Evolutionary conservation across 2,113 vertebrate species (phyloP).

Genomic region (Mirounga angustirostris): DNA sequence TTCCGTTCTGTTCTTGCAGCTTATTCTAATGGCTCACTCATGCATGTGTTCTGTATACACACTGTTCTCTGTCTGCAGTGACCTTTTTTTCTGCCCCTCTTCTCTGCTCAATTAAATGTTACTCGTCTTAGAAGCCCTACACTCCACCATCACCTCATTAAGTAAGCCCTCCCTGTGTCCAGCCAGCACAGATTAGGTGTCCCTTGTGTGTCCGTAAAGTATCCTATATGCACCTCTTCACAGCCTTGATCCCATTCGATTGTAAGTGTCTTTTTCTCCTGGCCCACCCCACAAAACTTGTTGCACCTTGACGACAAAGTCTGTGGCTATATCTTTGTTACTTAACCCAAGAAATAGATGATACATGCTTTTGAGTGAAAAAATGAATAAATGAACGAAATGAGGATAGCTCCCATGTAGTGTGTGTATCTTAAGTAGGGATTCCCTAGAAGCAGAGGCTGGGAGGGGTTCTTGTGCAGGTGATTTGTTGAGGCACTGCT

Average conservation of each 20-base stretch:
- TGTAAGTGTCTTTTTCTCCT: not conserved
- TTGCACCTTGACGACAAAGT: not conserved
- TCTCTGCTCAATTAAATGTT: conserved; percentile 9
- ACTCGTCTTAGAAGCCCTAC: not conserved
- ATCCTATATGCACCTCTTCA: not conserved
- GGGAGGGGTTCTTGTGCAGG: not conserved
- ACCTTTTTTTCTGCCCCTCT: not conserved
- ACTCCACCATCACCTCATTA: not conserved
- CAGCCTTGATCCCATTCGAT: not conserved
- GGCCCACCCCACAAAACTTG: not conserved
- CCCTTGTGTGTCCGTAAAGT: not conserved
- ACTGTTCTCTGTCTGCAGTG: not conserved
- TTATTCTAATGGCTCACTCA: not conserved
- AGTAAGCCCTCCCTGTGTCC: not conserved
- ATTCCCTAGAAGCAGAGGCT: not conserved
- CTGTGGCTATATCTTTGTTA: not conserved
- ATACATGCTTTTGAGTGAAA: not conserved
- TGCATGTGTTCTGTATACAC: not conserved
- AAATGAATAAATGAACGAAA: not conserved
- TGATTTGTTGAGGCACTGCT: not conserved
- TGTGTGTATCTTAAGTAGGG: not conserved
- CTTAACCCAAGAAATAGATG: not conserved
- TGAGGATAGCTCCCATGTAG: not conserved
- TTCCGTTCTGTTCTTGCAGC: not conserved
- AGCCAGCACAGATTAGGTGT: not conserved